These are phyloP conservation scores for Lasioglossum malachurum DNA, from an alignment of 2,888 invertebrate genomes.

Conservation along the genomic window DNA sequence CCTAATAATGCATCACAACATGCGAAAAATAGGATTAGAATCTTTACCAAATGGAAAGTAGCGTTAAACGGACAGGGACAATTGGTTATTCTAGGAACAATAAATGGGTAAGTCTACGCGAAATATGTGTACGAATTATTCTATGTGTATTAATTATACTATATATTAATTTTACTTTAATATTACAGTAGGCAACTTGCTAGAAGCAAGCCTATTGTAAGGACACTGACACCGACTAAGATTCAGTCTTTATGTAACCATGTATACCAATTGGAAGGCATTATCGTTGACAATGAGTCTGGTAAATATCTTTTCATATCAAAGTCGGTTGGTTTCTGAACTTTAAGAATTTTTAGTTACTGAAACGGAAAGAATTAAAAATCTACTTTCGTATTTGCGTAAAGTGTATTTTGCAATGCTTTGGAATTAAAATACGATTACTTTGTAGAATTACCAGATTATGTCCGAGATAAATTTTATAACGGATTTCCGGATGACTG, in stretches of 20 bases:
- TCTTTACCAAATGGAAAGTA: slow-evolving; percentile 77
- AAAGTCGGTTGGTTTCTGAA: not conserved
- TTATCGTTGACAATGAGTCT: slow-evolving; percentile 74
- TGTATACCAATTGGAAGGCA: slow-evolving; percentile 76
- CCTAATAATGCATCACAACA: not conserved
- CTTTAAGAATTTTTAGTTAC: not conserved
- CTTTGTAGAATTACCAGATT: slow-evolving; percentile 78
- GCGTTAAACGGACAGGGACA: slow-evolving; percentile 72
- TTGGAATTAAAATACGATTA: not conserved
- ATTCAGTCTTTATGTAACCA: slow-evolving; percentile 76
- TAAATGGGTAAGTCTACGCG: slow-evolving; percentile 68
- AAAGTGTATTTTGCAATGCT: not conserved
- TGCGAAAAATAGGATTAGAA: slow-evolving; percentile 32
- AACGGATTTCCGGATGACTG: slow-evolving; percentile 84
- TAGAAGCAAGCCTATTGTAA: slow-evolving; percentile 78
- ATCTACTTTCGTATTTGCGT: not conserved
- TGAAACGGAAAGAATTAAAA: not conserved
- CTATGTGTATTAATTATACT: not conserved
- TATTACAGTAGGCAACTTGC: slow-evolving; percentile 73
- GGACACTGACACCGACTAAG: slow-evolving; percentile 68
- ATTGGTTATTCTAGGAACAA: slow-evolving; percentile 78
- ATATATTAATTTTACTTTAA: slow-evolving; percentile 1
- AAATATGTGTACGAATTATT: not conserved
- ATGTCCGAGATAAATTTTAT: slow-evolving; percentile 79
- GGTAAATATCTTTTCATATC: slow-evolving; percentile 66